Evolutionary conservation across 2,113 vertebrate genomes (phyloP).

Genomic region (Percina caprodes): DNA sequence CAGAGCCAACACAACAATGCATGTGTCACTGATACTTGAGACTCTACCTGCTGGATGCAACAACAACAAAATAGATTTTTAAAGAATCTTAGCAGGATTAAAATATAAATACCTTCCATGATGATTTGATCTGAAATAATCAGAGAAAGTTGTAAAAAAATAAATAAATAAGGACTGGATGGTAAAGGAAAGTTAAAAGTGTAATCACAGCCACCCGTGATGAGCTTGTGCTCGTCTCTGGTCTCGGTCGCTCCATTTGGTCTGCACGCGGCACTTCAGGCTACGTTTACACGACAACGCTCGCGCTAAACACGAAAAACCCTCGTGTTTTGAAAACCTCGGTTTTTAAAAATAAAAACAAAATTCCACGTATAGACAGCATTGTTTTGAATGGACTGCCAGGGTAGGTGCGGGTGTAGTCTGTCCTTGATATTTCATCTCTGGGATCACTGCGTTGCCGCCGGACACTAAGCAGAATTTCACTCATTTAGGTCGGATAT

Average conservation of each 20-base stretch:
- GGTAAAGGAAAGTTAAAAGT: conserved; percentile 19
- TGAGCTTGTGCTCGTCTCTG: conserved; percentile 63
- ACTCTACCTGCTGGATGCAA: background rate
- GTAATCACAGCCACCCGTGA: conserved; percentile 24
- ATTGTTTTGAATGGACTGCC: too few relatives aligned
- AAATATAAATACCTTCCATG: conserved; percentile 39
- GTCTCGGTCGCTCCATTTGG: conserved; percentile 60
- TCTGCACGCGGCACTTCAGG: conserved; percentile 11
- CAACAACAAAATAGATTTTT: background rate
- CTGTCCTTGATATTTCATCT: too few relatives aligned
- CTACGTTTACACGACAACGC: too few relatives aligned
- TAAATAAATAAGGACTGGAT: conserved; percentile 3
- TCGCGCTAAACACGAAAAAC: too few relatives aligned
- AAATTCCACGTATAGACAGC: too few relatives aligned
- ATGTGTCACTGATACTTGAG: too few relatives aligned
- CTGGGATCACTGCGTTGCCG: too few relatives aligned
- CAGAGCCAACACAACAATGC: background rate
- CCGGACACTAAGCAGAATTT: too few relatives aligned
- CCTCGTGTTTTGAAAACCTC: too few relatives aligned
- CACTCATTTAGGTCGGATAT: too few relatives aligned
- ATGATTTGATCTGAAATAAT: conserved; percentile 8
- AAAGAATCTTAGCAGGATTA: conserved; percentile 16
- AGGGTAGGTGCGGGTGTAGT: too few relatives aligned
- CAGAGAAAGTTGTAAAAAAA: conserved; percentile 16
- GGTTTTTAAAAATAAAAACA: too few relatives aligned